phyloP scores from a whole-genome alignment of 1,140 invertebrate species.

The Papilio machaon region DNA sequence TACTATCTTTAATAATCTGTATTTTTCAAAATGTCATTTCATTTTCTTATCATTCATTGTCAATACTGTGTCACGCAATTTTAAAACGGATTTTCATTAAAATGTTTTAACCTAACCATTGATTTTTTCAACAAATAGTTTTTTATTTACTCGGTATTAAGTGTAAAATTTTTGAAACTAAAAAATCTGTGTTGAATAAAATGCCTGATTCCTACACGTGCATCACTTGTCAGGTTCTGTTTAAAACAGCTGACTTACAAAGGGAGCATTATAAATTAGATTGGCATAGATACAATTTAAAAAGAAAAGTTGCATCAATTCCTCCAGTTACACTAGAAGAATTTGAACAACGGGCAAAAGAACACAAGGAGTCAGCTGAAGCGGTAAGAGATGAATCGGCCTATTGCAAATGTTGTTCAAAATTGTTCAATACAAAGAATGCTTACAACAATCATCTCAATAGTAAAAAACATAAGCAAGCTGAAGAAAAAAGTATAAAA shows the following conservation, averaged over 20 bases:
- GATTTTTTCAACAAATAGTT: constrained; percentile 31
- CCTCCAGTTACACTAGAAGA: constrained; percentile 92
- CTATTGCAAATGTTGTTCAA: constrained; percentile 91
- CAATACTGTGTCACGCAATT: too few species aligned
- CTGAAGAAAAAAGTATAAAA: constrained; percentile 60
- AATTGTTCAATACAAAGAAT: constrained; percentile 92
- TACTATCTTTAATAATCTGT: too few species aligned
- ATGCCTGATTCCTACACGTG: constrained; percentile 88
- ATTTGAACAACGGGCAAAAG: constrained; percentile 88
- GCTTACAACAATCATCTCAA: constrained; percentile 95
- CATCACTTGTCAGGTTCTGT: constrained; percentile 93
- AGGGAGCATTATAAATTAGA: constrained; percentile 95
- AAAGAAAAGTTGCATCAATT: constrained; percentile 94
- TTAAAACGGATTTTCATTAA: too few species aligned
- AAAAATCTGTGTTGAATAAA: constrained; percentile 3
- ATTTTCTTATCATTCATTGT: too few species aligned
- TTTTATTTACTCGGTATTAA: constrained; percentile 41
- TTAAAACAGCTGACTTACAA: constrained; percentile 91
- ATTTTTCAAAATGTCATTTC: too few species aligned
- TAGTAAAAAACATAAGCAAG: constrained; percentile 96
- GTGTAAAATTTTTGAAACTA: constrained; percentile 40
- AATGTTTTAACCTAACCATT: constrained; percentile 1
- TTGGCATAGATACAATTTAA: constrained; percentile 99
- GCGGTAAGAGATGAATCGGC: constrained; percentile 76
- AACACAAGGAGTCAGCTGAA: constrained; percentile 83